Conservation (phyloP, 2,113 vertebrate species). For the Festucalex cinctus region DNA sequence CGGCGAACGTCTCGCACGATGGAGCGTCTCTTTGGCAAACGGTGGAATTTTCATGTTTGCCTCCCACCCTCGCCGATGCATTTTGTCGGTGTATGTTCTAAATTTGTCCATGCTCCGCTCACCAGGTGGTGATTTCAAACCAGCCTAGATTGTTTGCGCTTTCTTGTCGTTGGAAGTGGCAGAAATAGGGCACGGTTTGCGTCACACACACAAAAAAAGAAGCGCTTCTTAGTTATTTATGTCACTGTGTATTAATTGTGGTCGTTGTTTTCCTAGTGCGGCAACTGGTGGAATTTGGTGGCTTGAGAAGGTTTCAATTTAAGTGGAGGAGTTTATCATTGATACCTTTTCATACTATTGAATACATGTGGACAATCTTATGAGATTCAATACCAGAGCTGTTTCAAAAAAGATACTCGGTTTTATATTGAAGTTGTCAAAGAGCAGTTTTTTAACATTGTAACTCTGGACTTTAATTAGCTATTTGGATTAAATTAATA, state of each 20-base stretch:
- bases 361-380: neutral
- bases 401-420: neutral
- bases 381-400: neutral
- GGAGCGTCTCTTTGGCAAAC: conserved; percentile 6
- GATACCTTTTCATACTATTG: neutral
- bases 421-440: neutral
- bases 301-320: neutral
- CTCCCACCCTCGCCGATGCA: conserved; percentile 14
- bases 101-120: conserved; percentile 23
- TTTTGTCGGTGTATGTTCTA: conserved; percentile 29
- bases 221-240: neutral
- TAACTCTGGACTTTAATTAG: no score
- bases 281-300: neutral
- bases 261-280: neutral
- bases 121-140: conserved; percentile 25
- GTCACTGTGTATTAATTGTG: neutral
- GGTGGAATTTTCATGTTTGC: conserved; percentile 26
- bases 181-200: neutral
- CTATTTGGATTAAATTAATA: no score
- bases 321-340: neutral
- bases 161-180: conserved; percentile 1
- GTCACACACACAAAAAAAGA: neutral
- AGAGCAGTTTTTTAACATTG: no score
- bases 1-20: conserved; percentile 13
- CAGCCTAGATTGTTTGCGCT: conserved; percentile 7